Percentiles rank a stretch among this genome's conserved stretches.
phyloP scores from a whole-genome alignment of 1,140 invertebrate species.

The Trichogramma pretiosum region DNA sequence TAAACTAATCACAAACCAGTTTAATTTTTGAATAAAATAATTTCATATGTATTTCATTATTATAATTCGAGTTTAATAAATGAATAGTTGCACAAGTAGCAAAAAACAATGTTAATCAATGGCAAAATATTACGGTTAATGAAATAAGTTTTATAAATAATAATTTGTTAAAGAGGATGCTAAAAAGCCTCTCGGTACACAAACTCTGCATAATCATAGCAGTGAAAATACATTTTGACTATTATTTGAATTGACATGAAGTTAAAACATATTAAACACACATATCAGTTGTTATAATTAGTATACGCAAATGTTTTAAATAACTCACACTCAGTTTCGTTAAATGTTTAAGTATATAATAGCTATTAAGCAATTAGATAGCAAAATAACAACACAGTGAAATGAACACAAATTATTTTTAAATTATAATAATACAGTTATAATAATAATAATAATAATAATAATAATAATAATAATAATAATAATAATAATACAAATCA shows the following conservation, averaged over 20 bases:
- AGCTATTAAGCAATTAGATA: slow-evolving; percentile 10
- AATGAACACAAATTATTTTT: slow-evolving; percentile 23
- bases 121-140: slow-evolving; percentile 23
- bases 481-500: slow-evolving; percentile 8
- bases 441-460: slow-evolving; percentile 29
- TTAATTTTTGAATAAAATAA: slow-evolving; percentile 47
- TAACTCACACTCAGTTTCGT: slow-evolving; percentile 1
- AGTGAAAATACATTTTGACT: too few relatives aligned
- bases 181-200: neutral
- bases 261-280: neutral
- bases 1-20: slow-evolving; percentile 47
- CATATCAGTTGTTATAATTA: slow-evolving; percentile 4
- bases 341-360: slow-evolving; percentile 9
- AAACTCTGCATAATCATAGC: too few relatives aligned
- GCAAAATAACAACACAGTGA: slow-evolving; percentile 9
- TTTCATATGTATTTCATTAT: slow-evolving; percentile 43
- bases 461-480: slow-evolving; percentile 15
- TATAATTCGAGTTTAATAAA: slow-evolving; percentile 47
- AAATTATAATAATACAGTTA: slow-evolving; percentile 31
- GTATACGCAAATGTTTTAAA: neutral
- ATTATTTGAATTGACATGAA: too few relatives aligned
- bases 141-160: slow-evolving; percentile 17
- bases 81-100: slow-evolving; percentile 39
- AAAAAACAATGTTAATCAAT: too few relatives aligned
- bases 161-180: slow-evolving; percentile 14